Evolutionary conservation across 2,888 invertebrate genomes (phyloP).

Genomic region (Ctenicera cuprea): DNA sequence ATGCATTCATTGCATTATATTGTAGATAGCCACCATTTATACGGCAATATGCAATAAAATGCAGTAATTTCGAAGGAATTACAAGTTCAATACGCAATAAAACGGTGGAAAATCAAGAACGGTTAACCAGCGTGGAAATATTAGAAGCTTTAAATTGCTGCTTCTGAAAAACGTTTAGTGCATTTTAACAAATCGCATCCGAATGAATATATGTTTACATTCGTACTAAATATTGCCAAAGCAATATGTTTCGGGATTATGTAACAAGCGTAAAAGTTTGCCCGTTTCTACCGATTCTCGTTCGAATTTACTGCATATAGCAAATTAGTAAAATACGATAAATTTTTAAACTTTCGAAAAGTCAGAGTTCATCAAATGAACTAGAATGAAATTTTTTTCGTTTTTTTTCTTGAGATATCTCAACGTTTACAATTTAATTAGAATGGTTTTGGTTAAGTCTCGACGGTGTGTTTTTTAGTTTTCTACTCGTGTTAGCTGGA

Average conservation of each 20-base stretch:
- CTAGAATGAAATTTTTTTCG: neutral
- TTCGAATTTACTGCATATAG: conserved; percentile 2
- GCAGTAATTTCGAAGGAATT: conserved; percentile 10
- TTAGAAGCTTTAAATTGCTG: conserved; percentile 17
- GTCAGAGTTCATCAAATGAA: neutral
- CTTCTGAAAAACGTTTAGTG: conserved; percentile 13
- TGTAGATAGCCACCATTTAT: conserved; percentile 29
- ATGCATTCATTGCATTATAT: conserved; percentile 34
- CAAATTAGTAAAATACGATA: conserved; percentile 13
- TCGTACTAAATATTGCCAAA: conserved; percentile 12
- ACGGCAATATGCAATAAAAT: conserved; percentile 26
- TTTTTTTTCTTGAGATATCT: neutral
- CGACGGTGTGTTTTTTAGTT: conserved; percentile 18
- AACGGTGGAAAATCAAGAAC: conserved; percentile 15
- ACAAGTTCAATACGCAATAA: conserved; percentile 22
- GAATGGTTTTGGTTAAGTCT: neutral
- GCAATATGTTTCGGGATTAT: conserved; percentile 16
- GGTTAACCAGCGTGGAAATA: conserved; percentile 11
- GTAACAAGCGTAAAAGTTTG: conserved; percentile 2
- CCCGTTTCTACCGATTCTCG: neutral
- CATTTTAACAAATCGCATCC: conserved; percentile 28
- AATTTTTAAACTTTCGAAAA: neutral
- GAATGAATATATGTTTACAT: conserved; percentile 10
- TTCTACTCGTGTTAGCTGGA: conserved; percentile 32
- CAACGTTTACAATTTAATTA: neutral